Base-by-base conservation (phyloP, 2,113 vertebrate species). In the Aptenodytes forsteri region DNA sequence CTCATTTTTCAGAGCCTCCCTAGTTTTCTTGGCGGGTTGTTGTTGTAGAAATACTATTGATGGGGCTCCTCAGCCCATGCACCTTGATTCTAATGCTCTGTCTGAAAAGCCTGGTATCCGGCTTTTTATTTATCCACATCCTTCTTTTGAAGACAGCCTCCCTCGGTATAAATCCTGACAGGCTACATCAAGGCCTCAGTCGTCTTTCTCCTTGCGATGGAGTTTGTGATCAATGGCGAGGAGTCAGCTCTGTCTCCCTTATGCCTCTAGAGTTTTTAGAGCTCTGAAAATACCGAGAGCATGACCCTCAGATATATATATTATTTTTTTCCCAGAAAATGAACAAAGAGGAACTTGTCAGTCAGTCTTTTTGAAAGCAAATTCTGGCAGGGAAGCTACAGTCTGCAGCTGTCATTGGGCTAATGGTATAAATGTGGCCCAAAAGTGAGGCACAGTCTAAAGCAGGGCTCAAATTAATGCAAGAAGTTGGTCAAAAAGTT, bases 271-370 rank as follows among this genome's bases (percentile, higher is more conserved):
- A 93, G 97, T 73, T 97, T 98, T 97, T 95, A 97, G 76, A 94
- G 90, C 87, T 98, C 97, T 98, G 97, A 96, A 98, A 98, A 98
- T 97, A 98, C 77, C 85, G 96, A 89, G 59, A 98, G 89, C 94
- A 18, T 87, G 97, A 98, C 97, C 94, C 94, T 96, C 87, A 96
- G 8, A 66, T 46, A 54, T n/a, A 97, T 92, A 96, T 64, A 46
- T 85, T 85, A 61, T 56, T 25, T 17, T 34, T 96, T 97, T 90
- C 49, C 72, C 38, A 26, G 87, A 93, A 97, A 96, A 90, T 21
- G 61, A 95, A 92, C 87, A 98, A 97, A 94, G 50, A 87, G 77
- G 65, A 95, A 86, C 93, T 97, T 98, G 94, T 97, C 97, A 98
- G 89, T 98, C 97, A 96, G 88, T 94, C 86, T 92, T 97, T 92